phyloP scores from a whole-genome alignment of 2,888 invertebrate species.

The Adineta ricciae region DNA sequence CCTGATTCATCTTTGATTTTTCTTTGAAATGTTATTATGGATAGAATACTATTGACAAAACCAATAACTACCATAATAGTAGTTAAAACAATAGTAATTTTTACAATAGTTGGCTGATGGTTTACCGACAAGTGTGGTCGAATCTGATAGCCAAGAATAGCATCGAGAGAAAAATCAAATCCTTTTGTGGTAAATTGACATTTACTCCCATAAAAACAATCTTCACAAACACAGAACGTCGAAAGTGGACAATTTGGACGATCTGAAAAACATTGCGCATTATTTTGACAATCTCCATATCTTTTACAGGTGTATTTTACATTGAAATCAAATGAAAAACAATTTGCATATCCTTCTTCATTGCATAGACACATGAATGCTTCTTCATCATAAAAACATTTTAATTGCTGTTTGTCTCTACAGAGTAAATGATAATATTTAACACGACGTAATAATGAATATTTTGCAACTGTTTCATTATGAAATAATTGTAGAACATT shows the following conservation, averaged over 20 bases:
- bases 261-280: background rate
- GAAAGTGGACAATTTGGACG: too few species aligned
- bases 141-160: background rate
- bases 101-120: background rate
- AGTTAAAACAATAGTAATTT: background rate
- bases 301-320: background rate
- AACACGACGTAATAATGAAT: background rate
- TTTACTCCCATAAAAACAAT: too few species aligned
- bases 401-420: background rate
- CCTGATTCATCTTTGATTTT: background rate
- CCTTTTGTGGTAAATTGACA: too few species aligned
- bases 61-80: background rate
- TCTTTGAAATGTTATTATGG: background rate
- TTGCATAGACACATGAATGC: background rate
- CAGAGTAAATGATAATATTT: background rate
- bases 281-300: background rate
- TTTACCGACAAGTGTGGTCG: background rate
- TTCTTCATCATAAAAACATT: background rate
- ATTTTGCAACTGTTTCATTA: background rate
- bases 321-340: background rate
- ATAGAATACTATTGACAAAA: background rate
- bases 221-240: background rate
- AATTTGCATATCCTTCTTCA: background rate
- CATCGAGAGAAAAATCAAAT: background rate
- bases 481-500: background rate